These are phyloP conservation scores for Cyanocitta stelleri DNA, from an alignment of 2,113 vertebrate species.

Conservation along the genomic window DNA sequence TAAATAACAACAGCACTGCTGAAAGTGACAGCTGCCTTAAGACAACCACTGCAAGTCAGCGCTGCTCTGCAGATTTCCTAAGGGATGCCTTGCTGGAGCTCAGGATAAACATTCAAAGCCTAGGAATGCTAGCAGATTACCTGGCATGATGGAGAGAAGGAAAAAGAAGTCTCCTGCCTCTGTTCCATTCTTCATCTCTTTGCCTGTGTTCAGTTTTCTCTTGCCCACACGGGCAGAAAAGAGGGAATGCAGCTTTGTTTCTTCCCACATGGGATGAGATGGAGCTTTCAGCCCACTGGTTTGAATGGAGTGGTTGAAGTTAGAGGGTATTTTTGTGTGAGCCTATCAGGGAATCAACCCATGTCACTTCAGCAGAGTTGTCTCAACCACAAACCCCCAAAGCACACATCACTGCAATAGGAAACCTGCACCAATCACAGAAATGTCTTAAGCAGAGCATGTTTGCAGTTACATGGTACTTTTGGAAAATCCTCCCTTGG, in stretches of 20 bases:
- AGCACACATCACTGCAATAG: not conserved
- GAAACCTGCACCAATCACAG: not conserved
- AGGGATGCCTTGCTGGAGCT: not conserved
- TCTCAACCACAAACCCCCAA: not conserved
- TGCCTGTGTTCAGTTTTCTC: not conserved
- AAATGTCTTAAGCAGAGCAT: not conserved
- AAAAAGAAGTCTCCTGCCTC: not conserved
- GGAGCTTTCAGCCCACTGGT: not conserved
- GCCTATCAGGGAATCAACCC: not conserved
- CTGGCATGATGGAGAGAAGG: not conserved
- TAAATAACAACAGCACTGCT: not conserved
- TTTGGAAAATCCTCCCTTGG: not conserved
- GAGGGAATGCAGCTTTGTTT: not conserved
- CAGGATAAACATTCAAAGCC: not conserved
- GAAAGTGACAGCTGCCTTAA: not conserved
- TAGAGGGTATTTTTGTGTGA: not conserved
- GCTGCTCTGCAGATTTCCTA: fast-evolving
- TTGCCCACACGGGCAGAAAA: not conserved
- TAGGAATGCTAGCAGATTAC: not conserved
- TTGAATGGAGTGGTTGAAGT: not conserved
- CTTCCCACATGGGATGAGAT: not conserved
- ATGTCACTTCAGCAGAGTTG: not conserved
- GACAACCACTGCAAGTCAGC: not conserved
- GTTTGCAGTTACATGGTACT: not conserved
- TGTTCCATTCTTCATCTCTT: not conserved